A percentile compares a stretch with the other conserved stretches of the same genome.
Conservation (phyloP, 2,113 vertebrate species). For the Phocoena sinus region DNA sequence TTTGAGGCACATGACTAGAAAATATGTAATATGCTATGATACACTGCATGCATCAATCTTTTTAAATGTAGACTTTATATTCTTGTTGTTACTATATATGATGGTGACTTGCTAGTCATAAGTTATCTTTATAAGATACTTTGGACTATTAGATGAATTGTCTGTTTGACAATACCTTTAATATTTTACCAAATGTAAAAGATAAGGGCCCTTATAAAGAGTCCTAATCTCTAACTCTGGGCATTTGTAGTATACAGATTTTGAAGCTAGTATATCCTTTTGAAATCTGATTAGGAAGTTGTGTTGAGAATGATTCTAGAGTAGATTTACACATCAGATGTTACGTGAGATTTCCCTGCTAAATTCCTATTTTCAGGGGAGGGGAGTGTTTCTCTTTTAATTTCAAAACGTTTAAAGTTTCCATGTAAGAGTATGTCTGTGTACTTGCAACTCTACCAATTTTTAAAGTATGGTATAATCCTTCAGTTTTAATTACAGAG, state of each 20-base stretch:
- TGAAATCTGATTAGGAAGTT: conserved; percentile 61
- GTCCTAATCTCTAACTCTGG: conserved; percentile 73
- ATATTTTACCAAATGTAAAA: conserved; percentile 76
- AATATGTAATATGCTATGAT: conserved; percentile 73
- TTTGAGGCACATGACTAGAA: conserved; percentile 79
- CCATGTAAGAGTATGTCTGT: conserved; percentile 63
- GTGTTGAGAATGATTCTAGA: conserved; percentile 72
- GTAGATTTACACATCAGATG: conserved; percentile 60
- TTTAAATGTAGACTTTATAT: conserved; percentile 79
- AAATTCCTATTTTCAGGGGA: conserved; percentile 55
- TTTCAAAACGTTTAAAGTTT: conserved; percentile 56
- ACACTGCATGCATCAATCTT: conserved; percentile 78
- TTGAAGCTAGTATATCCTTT: conserved; percentile 67
- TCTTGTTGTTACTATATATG: conserved; percentile 80
- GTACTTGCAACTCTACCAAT: conserved; percentile 44
- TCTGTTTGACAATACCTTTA: conserved; percentile 77
- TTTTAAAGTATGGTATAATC: conserved; percentile 24
- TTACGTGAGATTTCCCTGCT: conserved; percentile 69
- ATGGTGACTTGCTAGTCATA: conserved; percentile 80
- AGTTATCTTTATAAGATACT: conserved; percentile 86
- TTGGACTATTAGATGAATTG: conserved; percentile 74
- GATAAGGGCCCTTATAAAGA: conserved; percentile 65
- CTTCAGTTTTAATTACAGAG: conserved; percentile 48
- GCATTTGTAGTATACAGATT: conserved; percentile 71
- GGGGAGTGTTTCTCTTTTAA: conserved; percentile 54